Base-by-base conservation (phyloP, 2,888 invertebrate species). In the Eupelmus urozonus region DNA sequence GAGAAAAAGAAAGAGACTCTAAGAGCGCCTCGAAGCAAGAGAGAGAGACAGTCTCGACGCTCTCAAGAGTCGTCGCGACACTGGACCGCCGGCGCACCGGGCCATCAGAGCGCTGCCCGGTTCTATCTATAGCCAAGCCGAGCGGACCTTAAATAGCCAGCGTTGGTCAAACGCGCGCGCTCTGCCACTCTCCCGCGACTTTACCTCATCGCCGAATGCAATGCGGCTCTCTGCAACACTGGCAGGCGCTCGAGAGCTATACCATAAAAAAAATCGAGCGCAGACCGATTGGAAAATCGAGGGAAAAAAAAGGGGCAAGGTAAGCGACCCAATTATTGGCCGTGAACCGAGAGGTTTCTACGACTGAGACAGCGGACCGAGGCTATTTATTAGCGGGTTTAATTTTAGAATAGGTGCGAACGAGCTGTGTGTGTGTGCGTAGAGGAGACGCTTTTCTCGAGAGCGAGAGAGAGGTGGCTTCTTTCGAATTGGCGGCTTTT, bases 141-240 rank as follows among this genome's bases (percentile, higher is more conserved):
- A 85, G 88, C 88, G 84, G 85, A 86, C 88, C 88, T 88, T 88
- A 89, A 89, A 90, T 90, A 90, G 89, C 85, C 83, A 66, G 71
- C 75, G 75, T 60, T 72, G 76, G 75, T 71, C 72, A 69, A 73
- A 34, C 72, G 23, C 45, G 51, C 40, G 23, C 3, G 34, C 34
- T 5, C 59, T 13, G 4, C 45, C 11, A 42, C 27, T 45, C 29
- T 11, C 13, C 1, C 29, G 20, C 20, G 45, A 27, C 40, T 73
- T 76, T 76, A 62, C 73, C 79, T 69, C 79, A 60, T 65, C 79
- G 7, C 42, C 45, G 20, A 62, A 76, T 72, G 72, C 63, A 67
- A 49, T 60, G 49, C 18, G 1, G 13, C 51, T 49, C 62, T 40
- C 25, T 34, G 34, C 34, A 34, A 34, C 9, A 5, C 34, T 34